Conservation (phyloP, 2,113 vertebrate species). For the Panthera tigris region DNA sequence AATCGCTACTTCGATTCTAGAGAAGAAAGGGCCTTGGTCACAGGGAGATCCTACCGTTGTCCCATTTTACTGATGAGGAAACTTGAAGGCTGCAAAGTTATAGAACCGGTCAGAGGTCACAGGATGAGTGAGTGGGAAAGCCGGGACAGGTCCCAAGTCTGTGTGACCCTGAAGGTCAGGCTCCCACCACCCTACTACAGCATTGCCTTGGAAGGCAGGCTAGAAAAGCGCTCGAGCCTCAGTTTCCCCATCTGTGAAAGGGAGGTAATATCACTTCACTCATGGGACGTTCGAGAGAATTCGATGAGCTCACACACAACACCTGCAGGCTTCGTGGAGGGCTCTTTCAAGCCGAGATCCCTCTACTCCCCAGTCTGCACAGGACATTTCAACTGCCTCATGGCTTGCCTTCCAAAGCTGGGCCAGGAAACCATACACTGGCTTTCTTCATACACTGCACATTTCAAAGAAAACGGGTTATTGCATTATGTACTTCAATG, state of each 20-base stretch:
- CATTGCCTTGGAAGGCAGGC: neutral
- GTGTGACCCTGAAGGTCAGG: neutral
- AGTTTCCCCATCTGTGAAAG: neutral
- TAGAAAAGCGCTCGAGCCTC: neutral
- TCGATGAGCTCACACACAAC: neutral
- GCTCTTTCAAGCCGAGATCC: rapidly evolving
- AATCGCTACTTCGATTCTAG: neutral
- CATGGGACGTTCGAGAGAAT: neutral
- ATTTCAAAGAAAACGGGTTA: neutral
- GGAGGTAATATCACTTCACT: neutral
- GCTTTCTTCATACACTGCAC: neutral
- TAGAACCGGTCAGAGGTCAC: neutral
- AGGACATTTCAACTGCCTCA: neutral
- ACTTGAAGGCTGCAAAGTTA: neutral
- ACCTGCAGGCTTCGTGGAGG: rapidly evolving
- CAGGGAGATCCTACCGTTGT: neutral
- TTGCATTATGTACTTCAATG: neutral
- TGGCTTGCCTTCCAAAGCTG: neutral
- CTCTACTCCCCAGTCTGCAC: neutral
- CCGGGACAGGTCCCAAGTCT: neutral
- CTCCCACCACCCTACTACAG: neutral
- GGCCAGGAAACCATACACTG: neutral
- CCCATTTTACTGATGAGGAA: neutral
- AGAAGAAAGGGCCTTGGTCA: neutral
- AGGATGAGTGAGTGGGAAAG: neutral